Evolutionary conservation across 2,888 invertebrate genomes (phyloP).

Genomic region (Morpho achilles): DNA sequence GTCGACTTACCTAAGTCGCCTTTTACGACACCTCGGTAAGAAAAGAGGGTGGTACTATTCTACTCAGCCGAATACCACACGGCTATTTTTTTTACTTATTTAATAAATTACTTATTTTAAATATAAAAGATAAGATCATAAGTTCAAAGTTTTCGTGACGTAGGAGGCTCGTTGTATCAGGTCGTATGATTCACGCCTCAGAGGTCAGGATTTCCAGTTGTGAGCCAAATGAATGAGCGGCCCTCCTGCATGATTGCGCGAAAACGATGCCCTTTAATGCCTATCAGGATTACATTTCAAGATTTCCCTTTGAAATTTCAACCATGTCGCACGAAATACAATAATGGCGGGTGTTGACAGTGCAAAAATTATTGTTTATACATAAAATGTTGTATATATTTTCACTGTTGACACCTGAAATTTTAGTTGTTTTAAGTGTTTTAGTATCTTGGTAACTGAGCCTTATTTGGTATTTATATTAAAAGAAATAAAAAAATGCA

Average conservation of each 20-base stretch:
- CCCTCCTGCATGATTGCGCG: constrained; percentile 14
- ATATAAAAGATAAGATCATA: too few relatives aligned
- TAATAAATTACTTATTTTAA: too few relatives aligned
- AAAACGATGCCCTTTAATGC: constrained; percentile 12
- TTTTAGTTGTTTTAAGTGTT: too few relatives aligned
- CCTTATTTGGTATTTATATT: too few relatives aligned
- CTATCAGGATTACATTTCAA: constrained; percentile 9
- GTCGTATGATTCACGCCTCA: constrained; percentile 60
- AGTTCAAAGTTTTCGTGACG: constrained; percentile 2
- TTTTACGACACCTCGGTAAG: too few relatives aligned
- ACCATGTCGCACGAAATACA: neutral
- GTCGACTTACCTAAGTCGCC: too few relatives aligned
- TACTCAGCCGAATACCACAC: too few relatives aligned
- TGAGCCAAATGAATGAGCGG: constrained; percentile 39
- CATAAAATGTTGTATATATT: neutral
- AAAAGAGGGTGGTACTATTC: too few relatives aligned
- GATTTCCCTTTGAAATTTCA: constrained; percentile 9
- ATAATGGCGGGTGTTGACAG: neutral
- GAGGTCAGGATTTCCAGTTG: constrained; percentile 64
- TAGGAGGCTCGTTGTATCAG: constrained; percentile 35
- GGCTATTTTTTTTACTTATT: too few relatives aligned
- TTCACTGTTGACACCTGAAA: too few relatives aligned
- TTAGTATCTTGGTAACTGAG: too few relatives aligned
- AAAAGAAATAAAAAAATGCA: too few relatives aligned
- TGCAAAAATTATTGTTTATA: neutral